Evolutionary conservation across 2,113 vertebrate genomes (phyloP).

Genomic region (Heloderma charlesbogerti): DNA sequence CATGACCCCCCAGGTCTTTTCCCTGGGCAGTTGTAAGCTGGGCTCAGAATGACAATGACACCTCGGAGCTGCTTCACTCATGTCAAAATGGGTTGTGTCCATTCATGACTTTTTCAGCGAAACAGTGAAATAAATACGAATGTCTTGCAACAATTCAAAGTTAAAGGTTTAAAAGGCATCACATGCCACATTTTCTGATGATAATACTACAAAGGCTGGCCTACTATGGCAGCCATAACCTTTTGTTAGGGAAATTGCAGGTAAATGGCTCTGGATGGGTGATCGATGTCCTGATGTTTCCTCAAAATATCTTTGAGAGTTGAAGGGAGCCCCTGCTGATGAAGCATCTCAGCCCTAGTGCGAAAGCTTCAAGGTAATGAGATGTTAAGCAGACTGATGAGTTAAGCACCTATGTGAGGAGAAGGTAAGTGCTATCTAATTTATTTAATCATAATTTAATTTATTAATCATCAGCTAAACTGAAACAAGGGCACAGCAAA

Average conservation of each 20-base stretch:
- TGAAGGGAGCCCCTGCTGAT: background rate
- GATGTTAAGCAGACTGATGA: background rate
- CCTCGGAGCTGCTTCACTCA: background rate
- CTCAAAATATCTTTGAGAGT: background rate
- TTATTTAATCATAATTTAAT: slow-evolving; percentile 13
- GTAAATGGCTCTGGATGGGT: background rate
- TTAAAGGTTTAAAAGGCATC: too few species aligned
- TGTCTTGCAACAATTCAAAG: background rate
- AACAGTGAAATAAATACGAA: background rate
- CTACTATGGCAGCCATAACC: background rate
- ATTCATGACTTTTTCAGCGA: background rate
- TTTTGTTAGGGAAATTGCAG: background rate
- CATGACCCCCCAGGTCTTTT: background rate
- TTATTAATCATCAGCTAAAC: slow-evolving; percentile 1
- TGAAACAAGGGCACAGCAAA: background rate
- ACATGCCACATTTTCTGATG: too few species aligned
- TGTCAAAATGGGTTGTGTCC: background rate
- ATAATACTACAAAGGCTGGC: background rate
- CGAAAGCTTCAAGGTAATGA: background rate
- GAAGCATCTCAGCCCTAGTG: background rate
- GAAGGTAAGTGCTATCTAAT: background rate
- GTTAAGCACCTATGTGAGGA: background rate
- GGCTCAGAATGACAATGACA: background rate
- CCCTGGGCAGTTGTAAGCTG: background rate
- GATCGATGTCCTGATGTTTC: background rate